Evolutionary conservation across 2,888 invertebrate genomes (phyloP), one percentile per base, ranked within the genome.

Genomic region (Actias luna): DNA sequence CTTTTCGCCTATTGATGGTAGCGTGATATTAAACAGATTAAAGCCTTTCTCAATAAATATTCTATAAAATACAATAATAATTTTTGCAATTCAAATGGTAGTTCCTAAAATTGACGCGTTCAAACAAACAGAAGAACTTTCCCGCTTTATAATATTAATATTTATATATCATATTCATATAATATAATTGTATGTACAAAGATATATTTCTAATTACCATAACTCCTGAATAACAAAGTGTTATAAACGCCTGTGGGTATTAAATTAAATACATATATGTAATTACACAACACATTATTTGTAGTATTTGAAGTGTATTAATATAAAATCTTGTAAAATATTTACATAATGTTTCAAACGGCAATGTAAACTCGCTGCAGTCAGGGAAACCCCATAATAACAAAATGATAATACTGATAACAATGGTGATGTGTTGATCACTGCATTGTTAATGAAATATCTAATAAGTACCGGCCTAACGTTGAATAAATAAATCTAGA

Each of bases 331-430:
- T 29, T 55, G 7, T 55, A 55, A n/a, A 55, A 55, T 55, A 14
- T 55, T 55, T 55, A 29, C 7, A 29, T 29, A 10, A 18, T 5
- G 16, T 16, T 55, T 55, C 25, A 55, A 16, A 55, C 55, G 27
- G 8, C 27, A 29, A n/a, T 55, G 16, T 16, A 55, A 29, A 29
- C 5, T 8, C 52, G 1, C n/a, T 55, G 58, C 22, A 3, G 22
- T 71, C 69, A 60, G 75, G 75, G 69, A 75, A 74, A 69, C 70
- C 75, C 75, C 75, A 69, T 58, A 14, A 36, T 33, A 36, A 16
- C 29, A 39, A 50, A 25, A 29, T 62, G 61, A 42, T 39, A 16
- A 22, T 25, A 60, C 46, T 60, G 22, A 58, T 58, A 58, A 36
- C 58, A 25, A 36, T 12, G 2, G 25, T 1, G 46, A 12, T 25